Evolutionary conservation across 1,140 invertebrate genomes (phyloP).

Genomic region (Cardiocondyla obscurior): DNA sequence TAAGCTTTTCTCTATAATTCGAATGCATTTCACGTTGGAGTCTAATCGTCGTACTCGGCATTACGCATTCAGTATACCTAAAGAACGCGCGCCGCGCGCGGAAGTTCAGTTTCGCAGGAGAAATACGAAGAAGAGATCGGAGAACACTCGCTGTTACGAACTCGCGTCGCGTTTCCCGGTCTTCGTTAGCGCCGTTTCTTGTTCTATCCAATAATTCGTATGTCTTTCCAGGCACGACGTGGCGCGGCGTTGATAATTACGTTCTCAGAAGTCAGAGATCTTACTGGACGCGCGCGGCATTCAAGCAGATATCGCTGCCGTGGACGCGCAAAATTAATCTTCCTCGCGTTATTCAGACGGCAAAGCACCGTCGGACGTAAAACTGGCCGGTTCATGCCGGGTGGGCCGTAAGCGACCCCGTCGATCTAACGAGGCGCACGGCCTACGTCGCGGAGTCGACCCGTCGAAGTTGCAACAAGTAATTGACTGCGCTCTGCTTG

Average conservation of each 20-base stretch:
- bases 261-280: constrained; percentile 23
- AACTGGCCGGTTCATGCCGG: constrained; percentile 1
- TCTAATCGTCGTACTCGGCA: constrained; percentile 8
- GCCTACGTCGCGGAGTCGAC: constrained; percentile 24
- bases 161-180: constrained; percentile 6
- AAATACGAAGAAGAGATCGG: not conserved
- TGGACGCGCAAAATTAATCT: constrained; percentile 37
- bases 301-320: not conserved
- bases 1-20: not conserved
- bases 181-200: constrained; percentile 36
- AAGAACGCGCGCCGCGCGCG: not conserved
- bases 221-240: constrained; percentile 19
- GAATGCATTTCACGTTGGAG: not conserved
- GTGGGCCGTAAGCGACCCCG: constrained; percentile 25
- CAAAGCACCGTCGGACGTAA: not conserved
- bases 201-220: constrained; percentile 45
- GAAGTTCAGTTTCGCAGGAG: constrained; percentile 18
- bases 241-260: constrained; percentile 14
- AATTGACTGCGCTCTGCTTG: constrained; percentile 39
- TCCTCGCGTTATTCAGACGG: constrained; percentile 6
- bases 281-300: constrained; percentile 2
- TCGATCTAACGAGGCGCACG: constrained; percentile 14
- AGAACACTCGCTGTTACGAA: constrained; percentile 30
- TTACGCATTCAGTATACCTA: constrained; percentile 32
- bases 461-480: constrained; percentile 21